These are phyloP conservation scores for Tychaedon coryphoeus DNA, from an alignment of 2,113 vertebrate genomes.

Conservation along the genomic window DNA sequence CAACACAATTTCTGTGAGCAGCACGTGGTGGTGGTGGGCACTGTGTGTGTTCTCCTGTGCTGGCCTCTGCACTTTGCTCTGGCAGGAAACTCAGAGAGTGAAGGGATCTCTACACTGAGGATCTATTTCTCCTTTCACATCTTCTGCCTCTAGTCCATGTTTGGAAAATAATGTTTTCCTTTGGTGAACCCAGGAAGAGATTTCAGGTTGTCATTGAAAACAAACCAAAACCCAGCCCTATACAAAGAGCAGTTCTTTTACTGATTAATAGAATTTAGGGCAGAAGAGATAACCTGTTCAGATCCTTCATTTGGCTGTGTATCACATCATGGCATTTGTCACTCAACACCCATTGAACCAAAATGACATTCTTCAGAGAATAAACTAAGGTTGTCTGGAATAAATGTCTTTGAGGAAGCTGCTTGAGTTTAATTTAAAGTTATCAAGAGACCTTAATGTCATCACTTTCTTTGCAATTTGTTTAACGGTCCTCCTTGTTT, in stretches of 20 bases:
- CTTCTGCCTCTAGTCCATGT: neutral
- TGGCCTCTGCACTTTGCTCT: neutral
- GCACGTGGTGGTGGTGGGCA: accelerated
- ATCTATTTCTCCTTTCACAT: neutral
- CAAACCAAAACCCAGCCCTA: neutral
- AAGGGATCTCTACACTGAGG: neutral
- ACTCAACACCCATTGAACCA: neutral
- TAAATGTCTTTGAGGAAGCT: neutral
- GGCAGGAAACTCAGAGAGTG: neutral
- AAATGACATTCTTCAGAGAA: neutral
- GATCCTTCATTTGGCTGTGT: accelerated
- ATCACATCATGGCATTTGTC: neutral
- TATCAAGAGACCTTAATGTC: neutral
- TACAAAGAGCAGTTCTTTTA: neutral
- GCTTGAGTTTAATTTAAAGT: neutral
- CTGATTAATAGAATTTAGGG: neutral
- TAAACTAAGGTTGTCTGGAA: neutral
- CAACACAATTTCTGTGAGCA: neutral
- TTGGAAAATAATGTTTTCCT: neutral
- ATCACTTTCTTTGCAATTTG: neutral
- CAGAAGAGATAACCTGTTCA: neutral
- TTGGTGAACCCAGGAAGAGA: neutral
- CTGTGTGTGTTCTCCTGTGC: neutral
- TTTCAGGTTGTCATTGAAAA: neutral
- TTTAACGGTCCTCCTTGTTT: neutral